These are phyloP conservation scores for Pegoplata infirma DNA, from an alignment of 2,888 invertebrate genomes.

Conservation along the genomic window DNA sequence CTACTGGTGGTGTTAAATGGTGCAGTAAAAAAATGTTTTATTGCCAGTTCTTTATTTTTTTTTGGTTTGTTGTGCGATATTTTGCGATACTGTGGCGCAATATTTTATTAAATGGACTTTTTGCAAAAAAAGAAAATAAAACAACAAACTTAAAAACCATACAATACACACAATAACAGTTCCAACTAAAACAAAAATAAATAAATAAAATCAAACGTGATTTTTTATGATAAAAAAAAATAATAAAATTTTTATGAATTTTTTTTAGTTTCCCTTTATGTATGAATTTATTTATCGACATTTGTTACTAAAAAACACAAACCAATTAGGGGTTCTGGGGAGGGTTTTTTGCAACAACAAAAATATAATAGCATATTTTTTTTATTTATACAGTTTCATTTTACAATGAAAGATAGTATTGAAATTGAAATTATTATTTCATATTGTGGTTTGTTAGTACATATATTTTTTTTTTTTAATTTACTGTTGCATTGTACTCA, in stretches of 20 bases:
- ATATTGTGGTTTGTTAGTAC: conserved; percentile 26
- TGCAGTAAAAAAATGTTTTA: conserved; percentile 58
- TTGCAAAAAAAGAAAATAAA: conserved; percentile 13
- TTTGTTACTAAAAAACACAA: conserved; percentile 34
- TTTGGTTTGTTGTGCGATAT: no score
- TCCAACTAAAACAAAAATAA: conserved; percentile 31
- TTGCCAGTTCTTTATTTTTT: conserved; percentile 38
- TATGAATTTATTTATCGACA: conserved; percentile 16
- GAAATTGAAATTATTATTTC: conserved; percentile 45
- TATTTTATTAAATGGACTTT: conserved; percentile 39
- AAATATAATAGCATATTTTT: conserved; percentile 25
- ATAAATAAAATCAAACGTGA: conserved; percentile 47
- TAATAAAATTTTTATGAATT: conserved; percentile 6
- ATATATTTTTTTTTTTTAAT: not conserved
- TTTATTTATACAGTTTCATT: conserved; percentile 14
- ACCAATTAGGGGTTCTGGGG: conserved; percentile 41
- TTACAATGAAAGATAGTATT: conserved; percentile 20
- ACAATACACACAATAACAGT: conserved; percentile 12
- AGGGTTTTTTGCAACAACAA: conserved; percentile 1
- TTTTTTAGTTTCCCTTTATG: conserved; percentile 9
- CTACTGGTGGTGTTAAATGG: conserved; percentile 55
- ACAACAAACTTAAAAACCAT: conserved; percentile 21
- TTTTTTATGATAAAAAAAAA: conserved; percentile 31
- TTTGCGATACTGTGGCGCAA: conserved; percentile 48
- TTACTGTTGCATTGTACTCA: conserved; percentile 38